Percentiles rank a stretch among this genome's conserved stretches.
Evolutionary conservation across 35 echinoderm and acorn worm genomes (phyloP).

Genomic region (Heliocidaris erythrogramma): DNA sequence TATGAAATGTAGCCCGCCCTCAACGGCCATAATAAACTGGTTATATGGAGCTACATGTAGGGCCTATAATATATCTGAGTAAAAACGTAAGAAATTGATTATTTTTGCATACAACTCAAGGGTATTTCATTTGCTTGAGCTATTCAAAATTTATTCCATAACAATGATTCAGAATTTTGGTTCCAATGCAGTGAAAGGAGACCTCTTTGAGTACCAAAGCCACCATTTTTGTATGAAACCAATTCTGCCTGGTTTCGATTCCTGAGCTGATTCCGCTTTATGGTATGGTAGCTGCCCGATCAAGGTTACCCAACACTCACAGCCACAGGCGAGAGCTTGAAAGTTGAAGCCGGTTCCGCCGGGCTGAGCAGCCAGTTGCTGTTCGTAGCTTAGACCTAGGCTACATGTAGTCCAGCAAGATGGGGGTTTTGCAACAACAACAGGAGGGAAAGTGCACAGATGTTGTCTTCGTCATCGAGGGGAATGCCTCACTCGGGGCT

Average conservation of each 20-base stretch:
- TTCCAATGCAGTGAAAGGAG: background rate
- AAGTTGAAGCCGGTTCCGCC: background rate
- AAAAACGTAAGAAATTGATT: too few relatives aligned
- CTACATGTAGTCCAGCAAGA: background rate
- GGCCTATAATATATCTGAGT: too few relatives aligned
- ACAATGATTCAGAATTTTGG: background rate
- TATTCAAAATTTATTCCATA: background rate
- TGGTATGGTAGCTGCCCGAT: too few relatives aligned
- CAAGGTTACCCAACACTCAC: too few relatives aligned
- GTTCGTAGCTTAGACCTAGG: background rate
- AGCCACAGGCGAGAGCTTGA: background rate
- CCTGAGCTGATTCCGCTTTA: background rate
- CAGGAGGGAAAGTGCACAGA: slow-evolving; percentile 39
- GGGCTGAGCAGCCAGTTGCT: background rate
- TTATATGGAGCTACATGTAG: too few relatives aligned
- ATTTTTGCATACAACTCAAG: too few relatives aligned
- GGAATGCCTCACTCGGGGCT: slow-evolving; percentile 67
- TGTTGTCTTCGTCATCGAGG: slow-evolving; percentile 76
- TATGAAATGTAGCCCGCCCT: too few relatives aligned
- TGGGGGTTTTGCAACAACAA: background rate
- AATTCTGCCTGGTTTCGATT: background rate
- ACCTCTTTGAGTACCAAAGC: background rate
- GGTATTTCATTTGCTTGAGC: too few relatives aligned
- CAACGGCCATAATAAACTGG: too few relatives aligned
- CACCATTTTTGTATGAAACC: background rate